phyloP scores from a whole-genome alignment of 2,113 vertebrate genomes.

The Sardina pilchardus region DNA sequence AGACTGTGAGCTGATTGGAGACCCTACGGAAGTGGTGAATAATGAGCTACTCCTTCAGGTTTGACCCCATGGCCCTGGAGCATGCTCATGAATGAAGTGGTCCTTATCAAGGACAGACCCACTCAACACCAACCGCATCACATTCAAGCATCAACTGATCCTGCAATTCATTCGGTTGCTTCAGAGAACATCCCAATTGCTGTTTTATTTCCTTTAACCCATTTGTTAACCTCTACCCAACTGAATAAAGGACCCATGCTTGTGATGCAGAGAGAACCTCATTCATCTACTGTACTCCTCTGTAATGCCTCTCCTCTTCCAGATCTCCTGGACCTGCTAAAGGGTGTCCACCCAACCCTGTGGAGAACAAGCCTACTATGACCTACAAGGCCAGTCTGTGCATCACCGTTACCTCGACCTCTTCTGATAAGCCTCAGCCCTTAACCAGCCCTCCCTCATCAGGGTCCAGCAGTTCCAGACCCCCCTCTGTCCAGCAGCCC shows the following conservation, averaged over 20 bases:
- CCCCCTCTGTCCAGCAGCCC: background rate
- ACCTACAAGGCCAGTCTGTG: constrained; percentile 1
- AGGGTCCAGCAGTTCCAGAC: background rate
- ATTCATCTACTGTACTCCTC: background rate
- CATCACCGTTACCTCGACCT: background rate
- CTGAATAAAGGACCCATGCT: background rate
- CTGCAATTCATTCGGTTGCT: too few species aligned
- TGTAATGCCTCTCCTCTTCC: background rate
- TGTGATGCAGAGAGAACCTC: background rate
- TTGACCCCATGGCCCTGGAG: too few species aligned
- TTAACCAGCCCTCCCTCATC: background rate
- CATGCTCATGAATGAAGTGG: background rate
- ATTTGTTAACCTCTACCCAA: background rate
- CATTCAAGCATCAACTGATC: too few species aligned
- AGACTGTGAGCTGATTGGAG: background rate
- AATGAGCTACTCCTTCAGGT: background rate
- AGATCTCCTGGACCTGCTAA: constrained; percentile 18
- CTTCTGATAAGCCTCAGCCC: background rate
- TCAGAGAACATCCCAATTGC: too few species aligned
- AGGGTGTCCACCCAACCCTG: constrained; percentile 5
- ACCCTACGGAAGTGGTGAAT: background rate
- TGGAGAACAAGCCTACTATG: constrained; percentile 6
- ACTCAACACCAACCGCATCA: too few species aligned
- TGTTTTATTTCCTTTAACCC: background rate
- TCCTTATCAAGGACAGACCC: too few species aligned